Percentiles rank a stretch among this genome's conserved stretches.
These are phyloP conservation scores for Drosophila ochracea DNA, from an alignment of 2,888 invertebrate species.

Conservation along the genomic window DNA sequence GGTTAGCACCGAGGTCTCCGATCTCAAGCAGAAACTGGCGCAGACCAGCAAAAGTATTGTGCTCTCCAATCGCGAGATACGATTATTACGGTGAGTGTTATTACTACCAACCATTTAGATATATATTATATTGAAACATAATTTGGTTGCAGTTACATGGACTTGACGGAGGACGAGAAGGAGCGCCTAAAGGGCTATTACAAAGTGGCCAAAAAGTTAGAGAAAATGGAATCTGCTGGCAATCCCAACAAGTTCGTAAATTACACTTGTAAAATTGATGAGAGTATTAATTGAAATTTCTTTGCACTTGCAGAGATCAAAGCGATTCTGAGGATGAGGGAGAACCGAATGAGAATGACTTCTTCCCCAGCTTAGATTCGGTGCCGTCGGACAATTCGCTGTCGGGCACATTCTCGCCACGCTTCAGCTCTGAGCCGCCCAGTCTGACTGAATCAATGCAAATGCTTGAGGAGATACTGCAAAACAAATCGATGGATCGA, in stretches of 20 bases:
- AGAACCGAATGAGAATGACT: constrained; percentile 89
- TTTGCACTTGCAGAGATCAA: constrained; percentile 86
- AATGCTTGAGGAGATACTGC: constrained; percentile 93
- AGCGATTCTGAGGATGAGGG: constrained; percentile 91
- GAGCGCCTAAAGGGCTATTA: constrained; percentile 95
- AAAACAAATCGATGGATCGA: constrained; percentile 93
- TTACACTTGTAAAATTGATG: too few species aligned
- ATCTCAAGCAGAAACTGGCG: constrained; percentile 92
- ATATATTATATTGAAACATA: neutral
- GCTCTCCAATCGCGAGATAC: constrained; percentile 95
- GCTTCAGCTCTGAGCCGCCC: constrained; percentile 91
- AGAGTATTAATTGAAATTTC: neutral
- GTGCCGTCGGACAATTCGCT: constrained; percentile 90
- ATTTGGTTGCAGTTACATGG: constrained; percentile 89
- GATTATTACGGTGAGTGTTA: constrained; percentile 88
- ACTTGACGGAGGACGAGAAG: constrained; percentile 96
- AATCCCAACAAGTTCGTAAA: constrained; percentile 87
- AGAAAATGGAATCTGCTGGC: constrained; percentile 93
- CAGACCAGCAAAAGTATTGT: constrained; percentile 94
- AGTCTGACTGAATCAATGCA: constrained; percentile 96
- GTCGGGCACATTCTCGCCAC: constrained; percentile 89
- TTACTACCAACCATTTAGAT: neutral
- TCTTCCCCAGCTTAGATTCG: constrained; percentile 92
- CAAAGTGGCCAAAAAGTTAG: constrained; percentile 96
- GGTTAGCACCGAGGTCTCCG: constrained; percentile 95